phyloP scores from a whole-genome alignment of 2,888 invertebrate species.

The Anticlea derivata region DNA sequence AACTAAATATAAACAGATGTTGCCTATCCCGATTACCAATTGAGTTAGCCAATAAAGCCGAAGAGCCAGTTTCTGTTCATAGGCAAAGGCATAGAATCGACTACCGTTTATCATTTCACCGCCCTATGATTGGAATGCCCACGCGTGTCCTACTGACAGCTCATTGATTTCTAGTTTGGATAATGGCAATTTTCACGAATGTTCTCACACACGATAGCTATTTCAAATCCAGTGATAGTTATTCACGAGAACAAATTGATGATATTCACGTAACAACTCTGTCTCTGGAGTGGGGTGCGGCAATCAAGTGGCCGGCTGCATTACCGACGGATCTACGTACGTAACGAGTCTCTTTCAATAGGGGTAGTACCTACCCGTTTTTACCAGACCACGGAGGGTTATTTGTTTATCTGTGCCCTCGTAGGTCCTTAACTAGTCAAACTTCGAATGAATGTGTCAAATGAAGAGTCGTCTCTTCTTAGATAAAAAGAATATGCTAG shows the following conservation, averaged over 20 bases:
- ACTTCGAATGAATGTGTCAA: too few species aligned
- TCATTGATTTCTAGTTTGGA: constrained; percentile 16
- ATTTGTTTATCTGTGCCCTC: too few species aligned
- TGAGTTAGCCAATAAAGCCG: too few species aligned
- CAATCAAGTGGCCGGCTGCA: constrained; percentile 68
- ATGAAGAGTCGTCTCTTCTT: too few species aligned
- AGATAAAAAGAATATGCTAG: too few species aligned
- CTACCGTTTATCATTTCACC: background rate
- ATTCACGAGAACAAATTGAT: constrained; percentile 34
- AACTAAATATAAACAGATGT: too few species aligned
- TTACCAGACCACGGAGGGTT: too few species aligned
- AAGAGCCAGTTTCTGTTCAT: too few species aligned
- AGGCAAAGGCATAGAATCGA: too few species aligned
- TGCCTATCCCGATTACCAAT: too few species aligned
- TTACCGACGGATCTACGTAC: constrained; percentile 52
- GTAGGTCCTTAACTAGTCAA: too few species aligned
- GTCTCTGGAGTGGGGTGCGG: constrained; percentile 52
- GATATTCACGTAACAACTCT: constrained; percentile 39
- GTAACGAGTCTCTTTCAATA: constrained; percentile 6
- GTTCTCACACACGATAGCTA: constrained; percentile 16
- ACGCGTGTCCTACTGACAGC: background rate
- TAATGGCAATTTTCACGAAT: constrained; percentile 17
- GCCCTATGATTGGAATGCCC: constrained; percentile 1
- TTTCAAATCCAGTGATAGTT: constrained; percentile 25
- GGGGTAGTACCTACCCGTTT: background rate